Conservation (phyloP, 2,888 invertebrate species). For the Drosophila kanekoi region DNA sequence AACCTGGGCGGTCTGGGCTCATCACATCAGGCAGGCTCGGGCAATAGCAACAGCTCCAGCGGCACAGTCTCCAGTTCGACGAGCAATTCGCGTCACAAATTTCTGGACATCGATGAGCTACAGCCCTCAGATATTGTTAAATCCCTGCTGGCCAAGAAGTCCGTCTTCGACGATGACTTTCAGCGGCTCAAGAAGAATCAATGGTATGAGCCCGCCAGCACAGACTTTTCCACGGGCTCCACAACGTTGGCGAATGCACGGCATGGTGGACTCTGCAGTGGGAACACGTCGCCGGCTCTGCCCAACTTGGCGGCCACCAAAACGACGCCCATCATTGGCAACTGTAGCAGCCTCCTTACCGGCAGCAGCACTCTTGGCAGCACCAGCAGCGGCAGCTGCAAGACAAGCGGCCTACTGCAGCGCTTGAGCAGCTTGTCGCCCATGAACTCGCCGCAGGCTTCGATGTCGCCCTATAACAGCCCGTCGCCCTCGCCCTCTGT, state of each 20-base stretch:
- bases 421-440: conserved; percentile 84
- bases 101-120: conserved; percentile 92
- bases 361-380: conserved; percentile 28
- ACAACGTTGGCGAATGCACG: conserved; percentile 28
- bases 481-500: conserved; percentile 85
- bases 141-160: conserved; percentile 95
- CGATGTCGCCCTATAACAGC: conserved; percentile 84
- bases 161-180: conserved; percentile 98
- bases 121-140: conserved; percentile 98
- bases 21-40: conserved; percentile 55
- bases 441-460: conserved; percentile 85
- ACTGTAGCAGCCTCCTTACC: conserved; percentile 48
- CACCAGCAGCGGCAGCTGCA: conserved; percentile 32
- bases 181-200: conserved; percentile 95
- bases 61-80: conserved; percentile 86
- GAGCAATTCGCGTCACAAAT: conserved; percentile 88
- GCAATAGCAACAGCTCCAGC: conserved; percentile 83
- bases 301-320: conserved; percentile 84
- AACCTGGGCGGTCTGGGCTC: conserved; percentile 52
- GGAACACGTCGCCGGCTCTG: conserved; percentile 82
- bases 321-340: conserved; percentile 64
- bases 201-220: conserved; percentile 89
- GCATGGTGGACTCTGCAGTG: conserved; percentile 62
- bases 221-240: conserved; percentile 56
- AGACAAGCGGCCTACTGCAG: conserved; percentile 74